These are phyloP conservation scores for Monoplex corrugatus DNA, from an alignment of 2,888 invertebrate genomes.

Conservation along the genomic window DNA sequence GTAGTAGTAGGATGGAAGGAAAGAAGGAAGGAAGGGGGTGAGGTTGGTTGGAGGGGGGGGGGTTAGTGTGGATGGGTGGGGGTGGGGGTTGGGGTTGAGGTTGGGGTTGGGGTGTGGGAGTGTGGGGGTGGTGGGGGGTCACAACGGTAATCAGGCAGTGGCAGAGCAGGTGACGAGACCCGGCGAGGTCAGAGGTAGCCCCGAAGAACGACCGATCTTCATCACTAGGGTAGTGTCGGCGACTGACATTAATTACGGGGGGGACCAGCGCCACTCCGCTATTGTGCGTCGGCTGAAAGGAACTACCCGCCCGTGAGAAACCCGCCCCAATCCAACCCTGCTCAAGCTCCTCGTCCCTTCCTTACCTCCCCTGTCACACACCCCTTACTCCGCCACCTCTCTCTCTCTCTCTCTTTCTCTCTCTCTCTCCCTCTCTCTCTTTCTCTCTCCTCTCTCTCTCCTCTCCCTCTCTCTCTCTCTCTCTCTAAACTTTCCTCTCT, in stretches of 20 bases:
- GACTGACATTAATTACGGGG: slow-evolving; percentile 43
- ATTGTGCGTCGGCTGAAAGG: slow-evolving; percentile 21
- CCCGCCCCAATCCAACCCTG: slow-evolving; percentile 7
- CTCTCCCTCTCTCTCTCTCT: background rate
- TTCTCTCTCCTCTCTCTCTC: too few relatives aligned
- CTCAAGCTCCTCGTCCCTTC: background rate
- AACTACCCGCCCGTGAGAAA: slow-evolving; percentile 43
- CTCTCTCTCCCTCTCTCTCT: background rate
- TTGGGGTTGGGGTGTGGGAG: background rate
- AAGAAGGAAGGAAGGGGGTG: background rate
- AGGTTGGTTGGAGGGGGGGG: background rate
- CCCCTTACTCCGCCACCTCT: background rate
- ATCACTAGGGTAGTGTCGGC: slow-evolving; percentile 36
- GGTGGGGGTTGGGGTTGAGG: background rate
- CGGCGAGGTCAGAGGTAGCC: slow-evolving; percentile 24
- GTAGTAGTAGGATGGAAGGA: background rate
- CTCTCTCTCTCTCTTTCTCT: background rate
- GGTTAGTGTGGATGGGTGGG: background rate
- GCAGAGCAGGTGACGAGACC: background rate
- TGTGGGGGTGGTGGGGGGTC: background rate
- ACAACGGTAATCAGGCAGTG: background rate
- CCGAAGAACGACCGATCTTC: slow-evolving; percentile 44
- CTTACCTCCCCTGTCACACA: background rate
- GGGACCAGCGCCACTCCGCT: background rate
- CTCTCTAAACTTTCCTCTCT: background rate